Conservation (phyloP, 1,140 invertebrate species). For the Uloborus diversus region DNA sequence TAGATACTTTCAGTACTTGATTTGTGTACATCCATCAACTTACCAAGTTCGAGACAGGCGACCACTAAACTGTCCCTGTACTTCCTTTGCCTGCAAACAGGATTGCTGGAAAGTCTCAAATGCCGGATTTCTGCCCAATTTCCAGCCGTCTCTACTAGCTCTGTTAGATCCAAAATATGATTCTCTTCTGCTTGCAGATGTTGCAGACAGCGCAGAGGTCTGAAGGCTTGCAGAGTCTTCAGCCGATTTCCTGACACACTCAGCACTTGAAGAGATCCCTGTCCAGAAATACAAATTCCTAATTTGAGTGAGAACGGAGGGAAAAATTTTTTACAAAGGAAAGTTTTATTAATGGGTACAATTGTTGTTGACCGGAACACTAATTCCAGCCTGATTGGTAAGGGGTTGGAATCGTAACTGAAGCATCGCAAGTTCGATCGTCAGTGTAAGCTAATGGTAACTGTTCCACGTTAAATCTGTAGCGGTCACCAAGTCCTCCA, state of each 20-base stretch:
- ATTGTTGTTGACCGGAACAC: no score
- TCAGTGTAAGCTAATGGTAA: no score
- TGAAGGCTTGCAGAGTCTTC: background rate
- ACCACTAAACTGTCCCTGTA: constrained; percentile 37
- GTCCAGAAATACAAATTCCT: no score
- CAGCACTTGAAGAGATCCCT: constrained; percentile 24
- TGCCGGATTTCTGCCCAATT: background rate
- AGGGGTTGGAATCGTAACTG: no score
- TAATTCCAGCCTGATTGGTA: no score
- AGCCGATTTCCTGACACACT: constrained; percentile 39
- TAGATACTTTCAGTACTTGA: no score
- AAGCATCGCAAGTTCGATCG: no score
- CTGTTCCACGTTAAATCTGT: no score
- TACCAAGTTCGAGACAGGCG: constrained; percentile 39
- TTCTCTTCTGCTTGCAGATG: constrained; percentile 22
- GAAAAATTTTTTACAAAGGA: no score
- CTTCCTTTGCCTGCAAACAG: constrained; percentile 12
- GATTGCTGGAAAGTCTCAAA: constrained; percentile 36
- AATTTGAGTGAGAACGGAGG: background rate
- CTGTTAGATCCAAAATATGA: background rate
- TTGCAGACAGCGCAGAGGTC: constrained; percentile 8
- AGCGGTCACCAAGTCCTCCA: no score
- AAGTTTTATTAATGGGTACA: no score
- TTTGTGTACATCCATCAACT: no score
- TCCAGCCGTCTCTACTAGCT: background rate